Conservation (phyloP, 2,113 vertebrate species). For the Oryzias celebensis region DNA sequence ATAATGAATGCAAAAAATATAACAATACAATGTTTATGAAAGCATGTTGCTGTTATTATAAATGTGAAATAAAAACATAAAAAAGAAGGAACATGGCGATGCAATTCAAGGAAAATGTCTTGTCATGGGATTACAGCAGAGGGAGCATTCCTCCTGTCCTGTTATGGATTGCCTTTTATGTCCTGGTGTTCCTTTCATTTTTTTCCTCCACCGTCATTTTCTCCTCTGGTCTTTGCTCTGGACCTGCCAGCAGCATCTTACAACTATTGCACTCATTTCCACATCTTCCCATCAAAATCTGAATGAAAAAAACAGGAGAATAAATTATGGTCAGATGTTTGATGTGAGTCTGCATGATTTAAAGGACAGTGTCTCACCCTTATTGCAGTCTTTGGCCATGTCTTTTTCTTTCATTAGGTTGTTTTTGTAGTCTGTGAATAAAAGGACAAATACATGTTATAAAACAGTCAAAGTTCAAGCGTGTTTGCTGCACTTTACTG, state of each 20-base stretch:
- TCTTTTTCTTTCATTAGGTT: conserved; percentile 92
- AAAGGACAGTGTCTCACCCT: conserved; percentile 73
- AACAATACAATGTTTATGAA: conserved; percentile 22
- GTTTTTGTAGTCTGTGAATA: conserved; percentile 91
- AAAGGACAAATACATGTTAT: background rate
- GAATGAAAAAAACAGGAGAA: conserved; percentile 32
- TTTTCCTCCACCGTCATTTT: conserved; percentile 23
- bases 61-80: conserved; percentile 21
- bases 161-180: conserved; percentile 33
- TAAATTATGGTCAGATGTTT: too few relatives aligned
- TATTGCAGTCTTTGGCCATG: conserved; percentile 86
- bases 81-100: conserved; percentile 17
- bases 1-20: conserved; percentile 27
- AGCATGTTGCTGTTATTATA: conserved; percentile 23
- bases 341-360: too few relatives aligned
- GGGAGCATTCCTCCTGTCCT: conserved; percentile 62
- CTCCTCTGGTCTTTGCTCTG: conserved; percentile 76
- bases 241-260: conserved; percentile 87
- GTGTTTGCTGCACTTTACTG: background rate
- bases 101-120: conserved; percentile 38
- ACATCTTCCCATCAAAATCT: conserved; percentile 91
- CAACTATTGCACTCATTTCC: conserved; percentile 80
- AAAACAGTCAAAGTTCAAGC: background rate
- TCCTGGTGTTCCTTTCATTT: background rate
- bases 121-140: conserved; percentile 59